A percentile compares a stretch with the other conserved stretches of the same genome.
phyloP scores from a whole-genome alignment of 2,888 invertebrate species.

The Chloroclystis v-ata region DNA sequence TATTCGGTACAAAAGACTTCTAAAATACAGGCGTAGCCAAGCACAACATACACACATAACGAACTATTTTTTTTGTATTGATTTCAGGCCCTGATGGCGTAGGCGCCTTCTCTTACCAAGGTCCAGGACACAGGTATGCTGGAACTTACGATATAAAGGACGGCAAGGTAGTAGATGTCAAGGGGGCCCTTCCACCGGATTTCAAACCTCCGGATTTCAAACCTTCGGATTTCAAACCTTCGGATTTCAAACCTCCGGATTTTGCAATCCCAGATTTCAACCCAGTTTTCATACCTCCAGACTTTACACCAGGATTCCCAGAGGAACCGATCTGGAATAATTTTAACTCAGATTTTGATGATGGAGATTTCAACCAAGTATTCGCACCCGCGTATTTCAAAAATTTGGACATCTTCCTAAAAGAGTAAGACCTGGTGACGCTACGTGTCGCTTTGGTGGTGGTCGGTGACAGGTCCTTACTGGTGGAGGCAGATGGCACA shows the following conservation, averaged over 20 bases:
- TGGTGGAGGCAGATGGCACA: neutral
- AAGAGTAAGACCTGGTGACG: constrained; percentile 56
- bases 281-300: constrained; percentile 21
- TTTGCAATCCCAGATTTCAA: neutral
- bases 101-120: constrained; percentile 57
- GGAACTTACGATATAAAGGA: constrained; percentile 57
- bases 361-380: constrained; percentile 37
- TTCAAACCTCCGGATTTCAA: constrained; percentile 21
- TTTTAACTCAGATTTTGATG: constrained; percentile 22
- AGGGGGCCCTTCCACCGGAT: constrained; percentile 28
- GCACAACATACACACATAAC: no score
- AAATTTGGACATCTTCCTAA: constrained; percentile 53
- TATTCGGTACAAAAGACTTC: no score
- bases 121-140: constrained; percentile 65
- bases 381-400: constrained; percentile 61
- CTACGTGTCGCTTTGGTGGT: constrained; percentile 54
- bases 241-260: constrained; percentile 14
- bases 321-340: neutral
- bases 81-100: constrained; percentile 38
- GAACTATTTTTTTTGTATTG: neutral
- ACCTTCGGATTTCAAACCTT: constrained; percentile 18
- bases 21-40: no score
- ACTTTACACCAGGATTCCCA: constrained; percentile 13
- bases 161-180: constrained; percentile 38
- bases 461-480: constrained; percentile 30